Evolutionary conservation across 2,797 vertebrate genomes (phyloP), one percentile per base, ranked within the genome.

Genomic region (Pygocentrus nattereri): DNA sequence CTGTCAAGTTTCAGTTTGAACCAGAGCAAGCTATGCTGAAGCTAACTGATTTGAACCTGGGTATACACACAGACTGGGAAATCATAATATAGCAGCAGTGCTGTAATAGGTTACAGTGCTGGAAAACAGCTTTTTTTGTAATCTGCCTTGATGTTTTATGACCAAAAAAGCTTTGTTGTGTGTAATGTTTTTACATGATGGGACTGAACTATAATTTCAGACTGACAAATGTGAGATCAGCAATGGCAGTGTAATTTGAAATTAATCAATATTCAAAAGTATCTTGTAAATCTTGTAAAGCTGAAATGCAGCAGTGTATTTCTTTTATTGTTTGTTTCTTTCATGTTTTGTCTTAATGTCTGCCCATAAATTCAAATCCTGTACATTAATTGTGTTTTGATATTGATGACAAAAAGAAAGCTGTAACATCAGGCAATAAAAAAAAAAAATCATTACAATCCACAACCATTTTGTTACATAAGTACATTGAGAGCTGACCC

Each of bases 61-160:
- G 71, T 15, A 90, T 91, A 76, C 49, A 54, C 1, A 58, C 41
- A 31, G 91, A 93, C 89, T 95, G 94, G 94, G 90, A 95, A 50
- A 88, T 95, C 8, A 89, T 78, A 7, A 87, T 93, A 34, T 79
- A 52, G 76, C 82, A 76, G 76, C 68, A 54, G 27, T 21, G 68
- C 6, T 15, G 34, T 52, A 69, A 38, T 50, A n/a, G 38, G 65
- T 44, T 68, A 75, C 16, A 64, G 25, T 18, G 41, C 6, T 61
- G n/a, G 18, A 59, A 25, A 38, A 30, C 56, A 30, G 18, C 31
- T 62, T 62, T 62, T 62, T 31, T 16, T 18, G n/a, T n/a, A n/a
- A n/a, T n/a, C n/a, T n/a, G 12, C 23, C 19, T 27, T 16, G 18
- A 13, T 23, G 30, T 23, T 69, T n/a, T 69, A 62, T 5, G 4